Evolutionary conservation across 2,113 vertebrate genomes (phyloP), one percentile per base, ranked within the genome.

Genomic region (Narcine bancroftii): DNA sequence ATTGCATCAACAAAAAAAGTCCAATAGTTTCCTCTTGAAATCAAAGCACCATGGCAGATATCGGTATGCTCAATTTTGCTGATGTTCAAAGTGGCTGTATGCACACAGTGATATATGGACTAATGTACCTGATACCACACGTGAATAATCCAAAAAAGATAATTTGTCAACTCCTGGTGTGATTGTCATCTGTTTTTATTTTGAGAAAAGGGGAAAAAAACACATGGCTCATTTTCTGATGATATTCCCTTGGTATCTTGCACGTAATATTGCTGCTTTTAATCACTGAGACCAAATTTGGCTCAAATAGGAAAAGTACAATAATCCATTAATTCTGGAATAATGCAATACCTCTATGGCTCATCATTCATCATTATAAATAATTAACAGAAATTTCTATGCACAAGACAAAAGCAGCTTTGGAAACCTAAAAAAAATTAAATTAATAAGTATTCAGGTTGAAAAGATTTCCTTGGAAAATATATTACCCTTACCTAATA

Each of bases 71-170:
- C 94, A 92, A 95, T 95, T 95, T 95, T 95, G 95, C 81, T 93
- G 93, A 96, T 94, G 93, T 93, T 89, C 65, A 42, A 95, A 95
- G 95, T 93, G 93, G 92, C 71, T 92, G 60, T 71, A 93, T 94
- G 93, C 95, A 93, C 94, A 91, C 94, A 93, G 92, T 95, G 95
- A 96, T 96, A 96, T 96, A 95, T 95, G 95, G 93, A 95, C 85
- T 93, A 94, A 95, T 94, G 93, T 93, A 92, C 87, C 94, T 29
- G 94, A 92, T 93, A 94, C 93, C 95, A 96, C 94, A 93, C 95
- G 94, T 92, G 96, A 95, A 94, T 94, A 94, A 94, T 79, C 75
- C 92, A 95, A 94, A 94, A 94, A 96, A 95, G 92, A 94, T 94
- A 93, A 93, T 93, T 95, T 94, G 93, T 95, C 92, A 93, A 92